Percentiles rank a stretch among this genome's conserved stretches.
Conservation (phyloP, 2,113 vertebrate species). For the Dicaeum eximium region DNA sequence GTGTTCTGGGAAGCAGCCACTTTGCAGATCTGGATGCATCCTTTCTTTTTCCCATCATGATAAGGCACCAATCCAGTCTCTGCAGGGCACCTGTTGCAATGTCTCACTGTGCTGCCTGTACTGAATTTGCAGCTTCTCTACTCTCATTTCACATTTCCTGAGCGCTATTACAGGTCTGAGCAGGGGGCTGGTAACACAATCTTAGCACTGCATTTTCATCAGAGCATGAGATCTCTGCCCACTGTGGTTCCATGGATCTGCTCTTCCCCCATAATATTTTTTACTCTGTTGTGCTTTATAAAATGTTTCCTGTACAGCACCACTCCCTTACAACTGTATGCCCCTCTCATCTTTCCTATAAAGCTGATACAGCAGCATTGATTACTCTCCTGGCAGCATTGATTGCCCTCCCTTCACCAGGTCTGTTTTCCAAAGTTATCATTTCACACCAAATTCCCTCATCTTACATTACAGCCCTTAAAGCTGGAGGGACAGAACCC, state of each 20-base stretch:
- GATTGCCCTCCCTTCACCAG: not conserved
- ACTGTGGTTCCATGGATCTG: not conserved
- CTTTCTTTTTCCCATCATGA: not conserved
- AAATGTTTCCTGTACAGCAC: not conserved
- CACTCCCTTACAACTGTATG: not conserved
- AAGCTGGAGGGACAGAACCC: not conserved
- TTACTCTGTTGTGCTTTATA: not conserved
- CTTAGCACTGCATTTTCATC: not conserved
- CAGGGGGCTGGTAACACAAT: not conserved
- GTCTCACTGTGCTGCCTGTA: not conserved
- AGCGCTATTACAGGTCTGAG: not conserved
- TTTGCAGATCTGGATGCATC: not conserved
- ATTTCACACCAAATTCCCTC: not conserved
- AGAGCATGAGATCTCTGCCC: not conserved
- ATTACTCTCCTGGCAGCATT: not conserved
- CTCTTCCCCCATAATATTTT: not conserved
- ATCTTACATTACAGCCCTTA: not conserved
- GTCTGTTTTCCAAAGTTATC: not conserved
- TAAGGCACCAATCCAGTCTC: not conserved
- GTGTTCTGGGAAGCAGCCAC: not conserved
- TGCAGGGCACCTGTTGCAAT: not conserved
- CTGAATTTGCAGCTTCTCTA: conserved; percentile 16
- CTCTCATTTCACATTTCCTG: conserved; percentile 14
- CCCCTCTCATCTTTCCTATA: not conserved
- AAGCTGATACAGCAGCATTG: not conserved